These are phyloP conservation scores for Spisula subtruncata DNA, from an alignment of 2,888 invertebrate genomes.

Conservation along the genomic window DNA sequence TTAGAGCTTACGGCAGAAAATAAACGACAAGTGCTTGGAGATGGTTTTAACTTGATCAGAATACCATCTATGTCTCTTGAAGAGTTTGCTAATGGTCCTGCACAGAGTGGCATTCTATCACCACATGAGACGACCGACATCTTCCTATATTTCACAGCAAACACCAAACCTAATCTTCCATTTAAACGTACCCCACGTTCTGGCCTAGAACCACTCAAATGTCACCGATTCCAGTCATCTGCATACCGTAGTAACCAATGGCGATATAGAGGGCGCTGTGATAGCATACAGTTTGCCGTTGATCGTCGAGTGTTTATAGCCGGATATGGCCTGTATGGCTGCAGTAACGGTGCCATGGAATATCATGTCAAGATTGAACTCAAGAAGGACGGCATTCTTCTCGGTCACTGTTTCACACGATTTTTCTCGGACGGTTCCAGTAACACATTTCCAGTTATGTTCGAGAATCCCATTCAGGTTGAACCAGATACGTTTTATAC, in stretches of 20 bases:
- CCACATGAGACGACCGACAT: slow-evolving; percentile 97
- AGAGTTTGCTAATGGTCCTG: slow-evolving; percentile 97
- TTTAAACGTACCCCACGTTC: slow-evolving; percentile 95
- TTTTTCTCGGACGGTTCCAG: slow-evolving; percentile 99
- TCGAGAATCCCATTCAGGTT: slow-evolving; percentile 93
- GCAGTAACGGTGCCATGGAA: slow-evolving; percentile 97
- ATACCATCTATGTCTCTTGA: slow-evolving; percentile 98
- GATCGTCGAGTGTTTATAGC: slow-evolving; percentile 98
- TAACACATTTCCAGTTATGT: slow-evolving; percentile 97
- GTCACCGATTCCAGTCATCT: slow-evolving; percentile 98
- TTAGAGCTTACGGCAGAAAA: slow-evolving; percentile 94
- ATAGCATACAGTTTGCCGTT: slow-evolving; percentile 98
- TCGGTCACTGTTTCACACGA: slow-evolving; percentile 97
- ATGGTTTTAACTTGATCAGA: slow-evolving; percentile 95
- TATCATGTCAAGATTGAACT: slow-evolving; percentile 98
- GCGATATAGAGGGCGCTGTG: slow-evolving; percentile 98
- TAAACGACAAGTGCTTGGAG: slow-evolving; percentile 88
- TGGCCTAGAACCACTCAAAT: slow-evolving; percentile 97
- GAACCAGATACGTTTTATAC: slow-evolving; percentile 98
- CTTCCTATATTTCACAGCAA: slow-evolving; percentile 97
- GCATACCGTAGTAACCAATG: slow-evolving; percentile 99
- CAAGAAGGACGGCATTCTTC: slow-evolving; percentile 94
- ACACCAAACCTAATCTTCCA: slow-evolving; percentile 93
- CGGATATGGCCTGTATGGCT: slow-evolving; percentile 98
- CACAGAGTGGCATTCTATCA: slow-evolving; percentile 96